Evolutionary conservation across 2,888 invertebrate species (phyloP).

Genomic region (Ctenicera cuprea): DNA sequence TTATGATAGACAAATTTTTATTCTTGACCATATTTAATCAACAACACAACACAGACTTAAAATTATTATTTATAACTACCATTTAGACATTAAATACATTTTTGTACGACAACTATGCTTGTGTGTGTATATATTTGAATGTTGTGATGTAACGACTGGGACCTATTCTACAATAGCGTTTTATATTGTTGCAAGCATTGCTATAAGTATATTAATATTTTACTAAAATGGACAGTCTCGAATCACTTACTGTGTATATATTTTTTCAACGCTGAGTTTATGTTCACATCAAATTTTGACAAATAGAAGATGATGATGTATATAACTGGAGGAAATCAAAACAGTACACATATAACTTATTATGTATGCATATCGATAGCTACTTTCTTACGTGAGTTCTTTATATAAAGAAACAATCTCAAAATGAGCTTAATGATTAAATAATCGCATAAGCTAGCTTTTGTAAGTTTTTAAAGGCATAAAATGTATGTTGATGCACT

Average conservation of each 20-base stretch:
- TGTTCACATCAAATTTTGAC: slow-evolving; percentile 17
- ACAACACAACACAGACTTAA: no score
- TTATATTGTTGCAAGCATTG: slow-evolving; percentile 57
- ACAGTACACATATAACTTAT: slow-evolving; percentile 37
- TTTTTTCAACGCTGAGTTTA: slow-evolving; percentile 20
- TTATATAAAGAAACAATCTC: slow-evolving; percentile 58
- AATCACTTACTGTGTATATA: slow-evolving; percentile 31
- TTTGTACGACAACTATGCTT: slow-evolving; percentile 43
- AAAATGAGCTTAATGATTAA: slow-evolving; percentile 64
- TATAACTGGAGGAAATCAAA: slow-evolving; percentile 13
- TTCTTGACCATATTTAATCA: slow-evolving; percentile 10
- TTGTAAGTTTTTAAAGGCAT: slow-evolving; percentile 65
- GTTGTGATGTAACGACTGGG: slow-evolving; percentile 67
- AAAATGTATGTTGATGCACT: slow-evolving; percentile 51
- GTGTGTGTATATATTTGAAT: slow-evolving; percentile 49
- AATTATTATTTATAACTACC: slow-evolving; percentile 36
- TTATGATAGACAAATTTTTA: no score
- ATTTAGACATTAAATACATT: slow-evolving; percentile 28
- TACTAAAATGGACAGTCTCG: slow-evolving; percentile 38
- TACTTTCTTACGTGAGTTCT: slow-evolving; percentile 47
- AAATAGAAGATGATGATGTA: slow-evolving; percentile 7
- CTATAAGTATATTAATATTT: slow-evolving; percentile 47
- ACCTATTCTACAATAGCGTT: slow-evolving; percentile 65
- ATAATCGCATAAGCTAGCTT: slow-evolving; percentile 63
- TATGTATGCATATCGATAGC: slow-evolving; percentile 52